Evolutionary conservation across 2,888 invertebrate genomes (phyloP), one percentile per base, ranked within the genome.

Genomic region (Apodemia zela): DNA sequence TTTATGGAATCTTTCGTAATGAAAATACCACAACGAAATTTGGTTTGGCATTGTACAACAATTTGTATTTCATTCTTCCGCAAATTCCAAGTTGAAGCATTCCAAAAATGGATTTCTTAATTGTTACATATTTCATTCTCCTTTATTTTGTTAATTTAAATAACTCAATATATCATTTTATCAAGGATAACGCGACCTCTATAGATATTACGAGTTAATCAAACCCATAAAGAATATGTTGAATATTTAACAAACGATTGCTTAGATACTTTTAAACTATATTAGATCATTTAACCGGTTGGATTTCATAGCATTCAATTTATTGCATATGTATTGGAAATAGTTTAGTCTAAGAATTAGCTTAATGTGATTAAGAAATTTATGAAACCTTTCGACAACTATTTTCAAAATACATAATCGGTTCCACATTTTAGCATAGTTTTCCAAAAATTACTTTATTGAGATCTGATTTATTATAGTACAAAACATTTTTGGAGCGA

Each of bases 91-190:
- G n/a, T 51, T 51, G n/a, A 51, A 51, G 18, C 18, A 18, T 51
- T 51, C 49, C 49, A 51, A 11, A 49, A 18, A 51, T 17, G 49
- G 49, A 18, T 51, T 10, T 18, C 18, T 51, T 51, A 51, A 51
- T 51, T 51, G 49, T 51, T 51, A 51, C 49, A 51, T 51, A 51
- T 51, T 51, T 51, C 10, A 18, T 21, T 51, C 18, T 51, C 18
- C 17, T 8, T 51, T 51, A 51, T 51, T 11, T 18, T 42, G 42
- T 42, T 42, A 42, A 42, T 42, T 42, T 42, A 42, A 42, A 42
- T 42, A 42, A 42, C 42, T 42, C 49, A 11, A 51, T 51, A 51
- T 51, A 51, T 51, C 49, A 51, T 21, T 51, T 51, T 42, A 42
- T 18, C 49, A 51, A 51, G 49, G 49, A 11, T 51, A 21, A 51